Conservation (phyloP, 1,140 invertebrate genomes). For the Lordiphosa clarofinis region DNA sequence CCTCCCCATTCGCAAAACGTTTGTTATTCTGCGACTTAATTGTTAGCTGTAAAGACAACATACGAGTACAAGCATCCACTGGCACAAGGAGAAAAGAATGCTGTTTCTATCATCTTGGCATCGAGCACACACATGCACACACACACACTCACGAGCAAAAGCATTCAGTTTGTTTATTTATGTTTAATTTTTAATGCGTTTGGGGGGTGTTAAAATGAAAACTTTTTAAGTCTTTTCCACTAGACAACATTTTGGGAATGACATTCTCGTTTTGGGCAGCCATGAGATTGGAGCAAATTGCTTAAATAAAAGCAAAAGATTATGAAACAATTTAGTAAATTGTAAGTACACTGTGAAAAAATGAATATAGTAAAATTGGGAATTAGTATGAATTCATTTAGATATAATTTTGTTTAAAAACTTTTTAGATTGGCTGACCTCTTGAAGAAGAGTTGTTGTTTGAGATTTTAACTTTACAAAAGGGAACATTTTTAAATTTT, state of each 20-base stretch:
- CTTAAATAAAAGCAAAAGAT: neutral
- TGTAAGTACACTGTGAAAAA: too few species aligned
- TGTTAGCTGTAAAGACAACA: slow-evolving; percentile 74
- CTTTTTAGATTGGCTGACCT: too few species aligned
- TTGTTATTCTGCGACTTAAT: slow-evolving; percentile 74
- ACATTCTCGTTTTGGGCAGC: too few species aligned
- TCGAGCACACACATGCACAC: too few species aligned
- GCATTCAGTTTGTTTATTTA: slow-evolving; percentile 24
- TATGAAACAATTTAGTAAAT: neutral
- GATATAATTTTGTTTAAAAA: too few species aligned
- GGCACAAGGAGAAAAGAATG: slow-evolving; percentile 2
- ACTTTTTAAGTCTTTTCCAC: slow-evolving; percentile 8
- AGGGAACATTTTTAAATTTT: too few species aligned
- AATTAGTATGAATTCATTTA: too few species aligned
- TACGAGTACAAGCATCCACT: slow-evolving; percentile 9
- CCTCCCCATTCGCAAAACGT: slow-evolving; percentile 27
- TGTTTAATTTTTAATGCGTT: slow-evolving; percentile 38
- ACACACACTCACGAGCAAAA: neutral
- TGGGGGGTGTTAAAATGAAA: neutral
- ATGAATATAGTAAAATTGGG: too few species aligned
- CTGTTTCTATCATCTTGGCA: slow-evolving; percentile 3
- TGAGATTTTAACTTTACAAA: too few species aligned
- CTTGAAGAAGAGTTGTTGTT: too few species aligned
- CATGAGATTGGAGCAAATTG: slow-evolving; percentile 10
- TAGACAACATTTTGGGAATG: neutral